Evolutionary conservation across 2,797 vertebrate species (phyloP), one percentile per base, ranked within the genome.

Genomic region (Helicolenus hilgendorfi): DNA sequence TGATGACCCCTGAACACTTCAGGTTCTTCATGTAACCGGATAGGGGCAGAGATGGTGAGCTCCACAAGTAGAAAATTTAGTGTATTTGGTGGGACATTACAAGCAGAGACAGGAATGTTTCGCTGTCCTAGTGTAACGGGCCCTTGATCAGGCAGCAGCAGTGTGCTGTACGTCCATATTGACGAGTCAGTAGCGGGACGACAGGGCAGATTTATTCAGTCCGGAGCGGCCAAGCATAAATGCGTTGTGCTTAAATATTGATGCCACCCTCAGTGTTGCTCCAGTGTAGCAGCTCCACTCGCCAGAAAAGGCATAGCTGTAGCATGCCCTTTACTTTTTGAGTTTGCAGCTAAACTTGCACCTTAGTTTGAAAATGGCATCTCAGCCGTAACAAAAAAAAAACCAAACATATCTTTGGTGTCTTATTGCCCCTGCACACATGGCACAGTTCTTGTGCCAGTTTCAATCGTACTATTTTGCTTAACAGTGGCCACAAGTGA

Each of bases 161-260:
- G 36, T 8, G 71, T 49, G 72, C 60, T 67, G 22, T 63, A 67
- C 70, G 85, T 81, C 77, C 41, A 29, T 93, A 96, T 94, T 77
- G 92, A 95, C 81, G 49, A 80, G 82, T 79, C 36, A 67, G 69
- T 81, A 78, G 71, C 83, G 62, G 87, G 88, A 92, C 94, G 94
- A 96, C 93, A 62, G 85, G 86, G 84, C 86, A 85, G 65, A 93
- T 97, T 93, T 91, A 93, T 94, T 94, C 89, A 91, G 75, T 64
- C 79, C 9, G 7, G 79, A 72, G 91, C 72, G 4, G 89, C 86
- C 84, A 77, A 92, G 92, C 93, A 89, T 83, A 86, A 95, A 89
- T 65, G 20, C 71, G 55, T 38, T 74, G 85, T 62, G 87, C 91
- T 94, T 92, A 93, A 96, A 96, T 97, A 96, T 96, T 94, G 94